Evolutionary conservation across 1,140 invertebrate genomes (phyloP), one percentile per base, ranked within the genome.

Genomic region (Archivesica marissinica): DNA sequence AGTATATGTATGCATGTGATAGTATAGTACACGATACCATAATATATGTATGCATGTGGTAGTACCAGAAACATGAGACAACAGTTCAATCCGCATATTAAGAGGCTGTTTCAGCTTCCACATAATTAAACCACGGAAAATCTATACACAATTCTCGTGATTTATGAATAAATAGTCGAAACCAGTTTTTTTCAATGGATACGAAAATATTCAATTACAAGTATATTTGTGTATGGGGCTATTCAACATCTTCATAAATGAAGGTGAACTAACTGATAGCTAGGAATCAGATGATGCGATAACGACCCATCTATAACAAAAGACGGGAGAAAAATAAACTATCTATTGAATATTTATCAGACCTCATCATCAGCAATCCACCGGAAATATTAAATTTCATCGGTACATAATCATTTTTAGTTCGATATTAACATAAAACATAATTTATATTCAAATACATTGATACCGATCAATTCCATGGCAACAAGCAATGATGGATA

Each of bases 301-400:
- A 79, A 64, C 77, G 30, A 23, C n/a, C 39, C 44, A 79, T 41
- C 38, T 25, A 20, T 30, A 68, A 79, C 59, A 66, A 79, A 79
- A 68, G 56, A 28, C 6, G 41, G 3, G 25, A 61, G 50, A 59
- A 41, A 79, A 66, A 79, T 79, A 79, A 79, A 61, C 77, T 79
- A 79, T 79, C 77, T 66, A 79, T 79, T 79, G 77, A 79, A 35
- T 47, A 66, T 79, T 79, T 79, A 79, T 79, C 77, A 47, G n/a
- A 1, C 38, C 25, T 39, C 38, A 13, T 79, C 77, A 70, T 81
- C 79, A 59, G 28, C 11, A 20, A 23, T 38, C 61, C 64, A 56
- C 79, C 70, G 79, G 79, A 81, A 81, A 81, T 81, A 81, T 81
- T 9, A 72, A 54, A 72, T 81, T 72, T 81, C 79, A 72, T 81